Evolutionary conservation across 2,113 vertebrate species (phyloP).

Genomic region (Thomomys bottae): DNA sequence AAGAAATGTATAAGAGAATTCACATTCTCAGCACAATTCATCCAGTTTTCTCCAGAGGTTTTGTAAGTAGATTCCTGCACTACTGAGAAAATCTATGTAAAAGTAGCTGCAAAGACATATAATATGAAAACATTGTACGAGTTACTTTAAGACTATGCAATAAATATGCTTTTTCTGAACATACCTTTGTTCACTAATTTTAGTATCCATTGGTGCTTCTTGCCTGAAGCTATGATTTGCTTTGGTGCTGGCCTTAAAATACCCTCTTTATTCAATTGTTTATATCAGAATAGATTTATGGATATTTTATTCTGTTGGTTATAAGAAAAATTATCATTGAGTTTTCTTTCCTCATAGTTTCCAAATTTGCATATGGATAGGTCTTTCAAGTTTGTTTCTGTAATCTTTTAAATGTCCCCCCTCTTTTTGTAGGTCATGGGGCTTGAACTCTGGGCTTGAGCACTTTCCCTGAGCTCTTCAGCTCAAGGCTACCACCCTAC

Average conservation of each 20-base stretch:
- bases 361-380: neutral
- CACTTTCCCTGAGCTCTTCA: too few species aligned
- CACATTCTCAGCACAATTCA: neutral
- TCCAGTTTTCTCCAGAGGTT: constrained; percentile 15
- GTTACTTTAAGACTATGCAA: neutral
- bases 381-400: constrained; percentile 8
- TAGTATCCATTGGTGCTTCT: neutral
- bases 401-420: neutral
- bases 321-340: neutral
- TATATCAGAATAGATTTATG: neutral
- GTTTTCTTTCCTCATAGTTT: neutral
- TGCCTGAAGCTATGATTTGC: neutral
- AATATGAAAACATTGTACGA: constrained; percentile 30
- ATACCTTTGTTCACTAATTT: neutral
- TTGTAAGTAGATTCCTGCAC: neutral
- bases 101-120: neutral
- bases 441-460: too few species aligned
- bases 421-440: too few species aligned
- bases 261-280: neutral
- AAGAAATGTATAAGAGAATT: constrained; percentile 10
- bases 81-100: neutral
- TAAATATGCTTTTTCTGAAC: neutral
- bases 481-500: too few species aligned
- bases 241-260: neutral
- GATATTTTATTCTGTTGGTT: neutral